These are phyloP conservation scores for Xanthorhoe designata DNA, from an alignment of 2,888 invertebrate species.

Conservation along the genomic window DNA sequence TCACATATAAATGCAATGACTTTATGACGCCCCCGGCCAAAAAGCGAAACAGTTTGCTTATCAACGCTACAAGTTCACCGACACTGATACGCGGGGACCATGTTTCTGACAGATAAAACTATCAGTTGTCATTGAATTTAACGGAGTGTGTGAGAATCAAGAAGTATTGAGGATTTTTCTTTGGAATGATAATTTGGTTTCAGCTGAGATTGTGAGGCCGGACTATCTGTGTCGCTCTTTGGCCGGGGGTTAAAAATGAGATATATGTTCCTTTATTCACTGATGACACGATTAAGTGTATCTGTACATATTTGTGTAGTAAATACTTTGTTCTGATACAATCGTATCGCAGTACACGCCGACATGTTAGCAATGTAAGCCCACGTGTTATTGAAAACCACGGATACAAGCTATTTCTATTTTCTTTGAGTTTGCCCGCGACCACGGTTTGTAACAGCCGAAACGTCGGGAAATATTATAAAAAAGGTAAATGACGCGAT, in stretches of 20 bases:
- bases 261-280: slow-evolving; percentile 24
- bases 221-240: slow-evolving; percentile 20
- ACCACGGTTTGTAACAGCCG: too few species aligned
- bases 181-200: background rate
- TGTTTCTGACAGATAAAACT: background rate
- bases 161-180: background rate
- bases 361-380: background rate
- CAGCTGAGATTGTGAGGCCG: background rate
- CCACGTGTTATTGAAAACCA: too few species aligned
- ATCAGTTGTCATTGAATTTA: background rate
- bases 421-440: too few species aligned
- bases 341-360: slow-evolving; percentile 2
- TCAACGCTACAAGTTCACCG: background rate
- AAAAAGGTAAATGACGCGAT: too few species aligned
- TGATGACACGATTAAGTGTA: slow-evolving; percentile 1
- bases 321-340: slow-evolving; percentile 8
- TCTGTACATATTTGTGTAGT: slow-evolving; percentile 17
- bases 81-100: background rate
- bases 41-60: slow-evolving; percentile 6
- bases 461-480: too few species aligned
- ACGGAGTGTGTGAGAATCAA: too few species aligned
- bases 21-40: slow-evolving; percentile 38
- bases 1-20: background rate
- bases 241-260: slow-evolving; percentile 38
- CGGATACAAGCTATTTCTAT: too few species aligned